Evolutionary conservation across 2,113 vertebrate genomes (phyloP), one percentile per base, ranked within the genome.

Genomic region (Pholis gunnellus): DNA sequence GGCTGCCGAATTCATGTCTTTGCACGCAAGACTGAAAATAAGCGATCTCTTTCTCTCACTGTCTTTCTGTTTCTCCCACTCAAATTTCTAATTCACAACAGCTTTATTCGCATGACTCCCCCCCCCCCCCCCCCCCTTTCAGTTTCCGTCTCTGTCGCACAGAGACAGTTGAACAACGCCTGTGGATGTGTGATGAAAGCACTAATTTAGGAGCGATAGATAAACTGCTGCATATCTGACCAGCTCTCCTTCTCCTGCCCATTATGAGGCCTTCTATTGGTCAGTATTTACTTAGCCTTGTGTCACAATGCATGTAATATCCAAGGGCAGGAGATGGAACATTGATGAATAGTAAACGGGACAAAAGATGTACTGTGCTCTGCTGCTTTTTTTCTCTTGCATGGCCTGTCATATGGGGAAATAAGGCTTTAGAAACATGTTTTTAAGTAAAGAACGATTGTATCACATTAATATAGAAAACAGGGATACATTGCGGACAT

Each of bases 271-370:
- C 2, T 75, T 64, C 68, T 40, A 57, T 70, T 75, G 72, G 60
- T 80, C 50, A 65, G 42, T 72, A 61, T 81, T 80, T 60, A 60
- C 27, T 36, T 25, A 42, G 15, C 18, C 48, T 50, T 13, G 29
- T 61, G 29, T 9, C 77, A 75, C 52, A 61, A 44, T 73, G 42
- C 17, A 3, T 10, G 31, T 25, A 6, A 6, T 27, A 18, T 61
- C 34, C 75, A 27, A 34, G 6, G 42, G 34, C 31, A 61, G 42
- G 42, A 50, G 42, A 60, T 22, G 42, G 68, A 64, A 38, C 42
- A 15, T 18, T 27, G 20, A 9, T 68, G 25, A 73, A 34, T 44
- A 27, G 22, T 4, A 27, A 1, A 7, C 3, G 25, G 69, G 15
- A 68, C 82, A 61, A 69, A 73, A 54, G 63, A 60, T 27, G 29